Base-by-base conservation (phyloP, 1,140 invertebrate genomes). In the Lasioglossum albipes region DNA sequence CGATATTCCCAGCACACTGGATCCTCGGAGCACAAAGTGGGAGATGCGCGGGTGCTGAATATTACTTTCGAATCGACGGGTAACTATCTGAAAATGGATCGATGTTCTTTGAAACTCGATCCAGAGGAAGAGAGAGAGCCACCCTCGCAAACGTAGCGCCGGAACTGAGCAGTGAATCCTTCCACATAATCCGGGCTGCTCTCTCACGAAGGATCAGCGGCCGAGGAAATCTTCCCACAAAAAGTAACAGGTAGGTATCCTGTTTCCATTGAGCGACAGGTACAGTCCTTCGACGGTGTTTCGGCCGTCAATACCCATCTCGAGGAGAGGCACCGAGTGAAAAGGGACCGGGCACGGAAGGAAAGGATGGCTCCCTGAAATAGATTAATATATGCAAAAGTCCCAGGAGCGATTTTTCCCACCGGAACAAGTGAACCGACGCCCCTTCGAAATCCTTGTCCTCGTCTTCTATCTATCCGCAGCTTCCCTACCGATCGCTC, bases 351-450 rank as follows among this genome's bases (percentile, higher is more conserved):
- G 13, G 36, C 49, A 31, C 73, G 76, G 80, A 85, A 88, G 84
- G 86, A 89, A 87, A 85, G 85, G 88, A 90, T 88, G 84, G 79
- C 75, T 72, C 65, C 54, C 41, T 70, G 77, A 89, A 92, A 91
- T 91, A 88, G 91, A 91, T 93, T 92, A 92, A 92, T 92, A 81
- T 93, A 93, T 93, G 91, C 92, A 93, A 92, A 92, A 92, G 89
- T 87, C 64, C 72, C 72, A 59, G 22, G 52, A 27, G 9, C 36
- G 72, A 81, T 75, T 88, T 89, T 91, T 92, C 90, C 91, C 92
- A 93, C 88, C 90, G 87, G 83, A 88, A 90, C 89, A 91, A 91
- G 90, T 90, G 89, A 86, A 75, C 69, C 64, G 10, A 3, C 16
- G 54, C 57, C 57, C 31, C 57, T 7, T 7, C 67, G 31, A 68